phyloP scores from a whole-genome alignment of 1,140 invertebrate genomes.

The Phthorimaea operculella region DNA sequence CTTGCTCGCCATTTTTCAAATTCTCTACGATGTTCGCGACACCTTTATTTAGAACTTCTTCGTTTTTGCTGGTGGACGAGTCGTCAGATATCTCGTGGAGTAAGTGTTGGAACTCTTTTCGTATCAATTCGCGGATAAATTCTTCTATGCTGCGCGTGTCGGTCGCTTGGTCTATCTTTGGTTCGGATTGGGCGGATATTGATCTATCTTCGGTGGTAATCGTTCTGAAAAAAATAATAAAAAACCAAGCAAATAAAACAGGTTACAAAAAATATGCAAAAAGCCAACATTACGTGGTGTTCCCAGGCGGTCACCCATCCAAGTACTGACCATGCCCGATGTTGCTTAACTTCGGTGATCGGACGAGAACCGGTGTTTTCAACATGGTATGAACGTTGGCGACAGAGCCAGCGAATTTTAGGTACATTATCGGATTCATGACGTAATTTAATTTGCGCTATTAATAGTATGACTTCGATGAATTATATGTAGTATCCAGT shows the following conservation, averaged over 20 bases:
- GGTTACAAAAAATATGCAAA: not conserved
- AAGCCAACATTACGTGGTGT: no score
- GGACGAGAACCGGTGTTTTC: no score
- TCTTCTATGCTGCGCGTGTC: slow-evolving; percentile 54
- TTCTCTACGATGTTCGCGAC: slow-evolving; percentile 46
- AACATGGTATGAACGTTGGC: no score
- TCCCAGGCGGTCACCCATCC: no score
- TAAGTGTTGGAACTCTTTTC: slow-evolving; percentile 48
- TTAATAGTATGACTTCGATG: no score
- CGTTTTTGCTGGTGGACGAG: slow-evolving; percentile 21
- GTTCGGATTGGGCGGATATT: slow-evolving; percentile 15
- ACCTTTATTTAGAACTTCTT: slow-evolving; percentile 43
- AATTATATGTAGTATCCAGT: no score
- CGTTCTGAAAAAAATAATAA: slow-evolving; percentile 1
- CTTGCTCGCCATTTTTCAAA: slow-evolving; percentile 25
- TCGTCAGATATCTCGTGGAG: slow-evolving; percentile 39
- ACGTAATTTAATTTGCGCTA: no score
- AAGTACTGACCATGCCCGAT: no score
- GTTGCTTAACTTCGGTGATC: no score
- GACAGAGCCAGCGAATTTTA: no score
- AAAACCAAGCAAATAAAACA: not conserved
- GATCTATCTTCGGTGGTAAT: not conserved
- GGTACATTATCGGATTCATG: no score
- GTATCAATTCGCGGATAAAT: slow-evolving; percentile 47
- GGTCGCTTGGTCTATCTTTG: slow-evolving; percentile 44